Evolutionary conservation across 2,113 vertebrate genomes (phyloP).

Genomic region (Hippocampus zosterae): DNA sequence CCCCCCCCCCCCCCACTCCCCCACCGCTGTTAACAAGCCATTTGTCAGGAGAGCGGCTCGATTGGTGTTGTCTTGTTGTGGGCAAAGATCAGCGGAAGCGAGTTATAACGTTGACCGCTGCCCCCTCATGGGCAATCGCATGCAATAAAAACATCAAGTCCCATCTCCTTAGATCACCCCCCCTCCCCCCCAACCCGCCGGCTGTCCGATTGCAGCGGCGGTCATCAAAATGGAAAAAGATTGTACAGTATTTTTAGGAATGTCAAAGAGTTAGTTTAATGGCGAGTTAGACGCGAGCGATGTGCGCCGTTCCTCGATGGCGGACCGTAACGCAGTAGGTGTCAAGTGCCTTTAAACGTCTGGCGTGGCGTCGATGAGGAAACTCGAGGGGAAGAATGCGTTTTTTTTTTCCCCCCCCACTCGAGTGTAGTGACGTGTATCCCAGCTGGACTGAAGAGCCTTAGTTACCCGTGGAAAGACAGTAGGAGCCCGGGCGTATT

Average conservation of each 20-base stretch:
- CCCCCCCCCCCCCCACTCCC: no score
- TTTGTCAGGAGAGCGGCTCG: constrained; percentile 15
- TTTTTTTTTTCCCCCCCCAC: constrained; percentile 19
- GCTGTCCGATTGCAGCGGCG: neutral
- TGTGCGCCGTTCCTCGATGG: constrained; percentile 49
- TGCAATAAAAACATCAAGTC: constrained; percentile 56
- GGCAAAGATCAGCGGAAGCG: constrained; percentile 11
- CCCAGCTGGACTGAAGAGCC: constrained; percentile 72
- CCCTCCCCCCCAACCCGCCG: no score
- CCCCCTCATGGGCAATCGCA: constrained; percentile 32
- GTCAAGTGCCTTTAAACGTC: constrained; percentile 72
- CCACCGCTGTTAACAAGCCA: neutral
- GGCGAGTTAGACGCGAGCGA: constrained; percentile 10
- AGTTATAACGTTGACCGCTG: constrained; percentile 23
- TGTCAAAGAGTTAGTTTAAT: constrained; percentile 19
- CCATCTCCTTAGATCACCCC: constrained; percentile 16
- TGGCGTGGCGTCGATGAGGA: constrained; percentile 31
- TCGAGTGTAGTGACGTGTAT: constrained; percentile 24
- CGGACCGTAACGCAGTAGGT: constrained; percentile 40
- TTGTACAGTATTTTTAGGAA: constrained; percentile 46
- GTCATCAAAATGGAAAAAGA: constrained; percentile 29
- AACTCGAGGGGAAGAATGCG: neutral
- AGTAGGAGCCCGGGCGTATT: constrained; percentile 4
- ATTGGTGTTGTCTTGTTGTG: constrained; percentile 9
- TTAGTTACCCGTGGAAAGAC: constrained; percentile 31